These are phyloP conservation scores for Polylopha cassiicola DNA, from an alignment of 2,888 invertebrate genomes.

Conservation along the genomic window DNA sequence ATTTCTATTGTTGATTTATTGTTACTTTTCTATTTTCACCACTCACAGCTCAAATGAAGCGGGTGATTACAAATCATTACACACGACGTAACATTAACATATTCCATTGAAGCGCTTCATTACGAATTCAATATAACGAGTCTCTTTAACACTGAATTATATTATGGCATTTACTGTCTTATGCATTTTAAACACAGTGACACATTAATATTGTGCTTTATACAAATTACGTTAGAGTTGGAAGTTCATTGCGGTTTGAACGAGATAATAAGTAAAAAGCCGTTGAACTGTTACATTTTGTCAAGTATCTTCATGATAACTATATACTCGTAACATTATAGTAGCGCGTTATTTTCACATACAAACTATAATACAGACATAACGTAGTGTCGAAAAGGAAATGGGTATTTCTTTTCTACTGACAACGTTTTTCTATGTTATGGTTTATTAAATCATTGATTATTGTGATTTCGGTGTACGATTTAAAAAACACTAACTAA, in stretches of 20 bases:
- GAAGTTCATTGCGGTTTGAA: neutral
- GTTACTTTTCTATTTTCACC: too few relatives aligned
- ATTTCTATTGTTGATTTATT: too few relatives aligned
- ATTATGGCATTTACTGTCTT: conserved; percentile 5
- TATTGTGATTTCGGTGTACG: too few relatives aligned
- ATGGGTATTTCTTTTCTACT: too few relatives aligned
- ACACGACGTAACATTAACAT: conserved; percentile 2
- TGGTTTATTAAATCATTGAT: too few relatives aligned
- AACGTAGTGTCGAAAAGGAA: too few relatives aligned
- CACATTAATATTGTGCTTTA: too few relatives aligned
- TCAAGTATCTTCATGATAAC: conserved; percentile 1
- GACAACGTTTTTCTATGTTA: too few relatives aligned
- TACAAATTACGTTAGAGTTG: too few relatives aligned
- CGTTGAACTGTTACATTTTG: conserved; percentile 1
- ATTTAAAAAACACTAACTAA: too few relatives aligned
- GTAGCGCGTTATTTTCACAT: neutral
- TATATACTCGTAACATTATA: conserved; percentile 5
- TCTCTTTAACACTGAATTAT: conserved; percentile 6
- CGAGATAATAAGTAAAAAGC: conserved; percentile 1
- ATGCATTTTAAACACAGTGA: too few relatives aligned
- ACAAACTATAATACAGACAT: conserved; percentile 1
- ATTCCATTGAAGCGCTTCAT: conserved; percentile 6
- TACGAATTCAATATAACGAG: conserved; percentile 5
- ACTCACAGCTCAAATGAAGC: neutral
- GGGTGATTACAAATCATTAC: neutral